Base-by-base conservation (phyloP, 2,113 vertebrate species). In the Falco punctatus region DNA sequence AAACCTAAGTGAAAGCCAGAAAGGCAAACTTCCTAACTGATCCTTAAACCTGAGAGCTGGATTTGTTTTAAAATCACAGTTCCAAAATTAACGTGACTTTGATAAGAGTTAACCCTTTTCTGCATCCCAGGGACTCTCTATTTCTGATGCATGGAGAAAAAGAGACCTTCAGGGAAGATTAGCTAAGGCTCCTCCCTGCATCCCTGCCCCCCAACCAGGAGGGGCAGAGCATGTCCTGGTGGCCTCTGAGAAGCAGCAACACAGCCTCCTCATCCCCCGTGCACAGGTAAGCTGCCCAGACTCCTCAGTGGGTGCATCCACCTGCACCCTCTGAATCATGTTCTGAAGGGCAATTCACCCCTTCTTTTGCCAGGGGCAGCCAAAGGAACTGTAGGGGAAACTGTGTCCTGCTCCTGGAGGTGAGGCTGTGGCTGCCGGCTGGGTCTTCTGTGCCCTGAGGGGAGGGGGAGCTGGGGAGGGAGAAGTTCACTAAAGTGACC, bases 351-450 rank as follows among this genome's bases (percentile, higher is more conserved):
- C 13, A 71, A 30, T 51, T 67, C 1, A 2, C 7, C 44, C 15
- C 10, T 72, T 65, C 32, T 32, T 42, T 73, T 87, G 19, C 16
- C 30, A 48, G 32, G 3, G 13, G 2, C n/a, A 79, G 42, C 6
- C 35, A 54, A 66, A 66, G 12, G 32, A 71, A 33, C 6, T 1
- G 3, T 75, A 27, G 9, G 27, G 12, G 12, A 72, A 14, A 8
- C 11, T 7, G 0, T 24, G 10, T 3, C 12, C 27, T 44, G 7
- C 3, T 1, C 19, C 3, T 3, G 21, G 15, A 21, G 1, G 3
- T 27, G 33, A 10, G 28, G 10, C 23, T 73, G 11, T 15, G 28
- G 10, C 23, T 73, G 11, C 17, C 6, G 7, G 12, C 10, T 28
- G 38, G 8, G 7, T 58, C 12, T 35, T 7, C 48, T 52, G n/a